Conservation (phyloP, 2,888 invertebrate genomes). For the Rhimphoctona megacephalus region DNA sequence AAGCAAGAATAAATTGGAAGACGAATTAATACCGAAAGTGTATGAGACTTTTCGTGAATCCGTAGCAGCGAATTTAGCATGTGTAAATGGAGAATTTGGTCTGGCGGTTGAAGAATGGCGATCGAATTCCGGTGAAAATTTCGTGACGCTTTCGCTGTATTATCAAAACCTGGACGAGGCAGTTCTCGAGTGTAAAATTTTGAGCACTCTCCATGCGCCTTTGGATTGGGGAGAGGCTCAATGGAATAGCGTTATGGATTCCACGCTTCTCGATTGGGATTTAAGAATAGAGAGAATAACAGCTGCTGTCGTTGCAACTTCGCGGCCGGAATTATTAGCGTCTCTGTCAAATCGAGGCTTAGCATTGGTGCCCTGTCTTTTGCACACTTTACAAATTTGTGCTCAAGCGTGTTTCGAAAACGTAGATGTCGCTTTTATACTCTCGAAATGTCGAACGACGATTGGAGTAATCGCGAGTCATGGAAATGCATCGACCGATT, state of each 20-base stretch:
- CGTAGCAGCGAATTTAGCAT: constrained; percentile 78
- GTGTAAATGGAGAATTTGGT: constrained; percentile 81
- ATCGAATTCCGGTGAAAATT: constrained; percentile 82
- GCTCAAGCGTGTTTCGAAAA: constrained; percentile 84
- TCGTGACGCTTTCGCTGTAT: constrained; percentile 84
- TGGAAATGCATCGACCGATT: constrained; percentile 78
- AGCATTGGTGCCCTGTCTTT: constrained; percentile 84
- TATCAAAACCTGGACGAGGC: constrained; percentile 83
- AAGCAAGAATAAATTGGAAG: constrained; percentile 84
- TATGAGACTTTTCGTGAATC: constrained; percentile 84
- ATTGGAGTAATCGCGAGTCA: constrained; percentile 83
- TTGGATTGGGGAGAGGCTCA: constrained; percentile 81
- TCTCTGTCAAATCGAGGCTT: constrained; percentile 82
- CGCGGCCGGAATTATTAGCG: constrained; percentile 78
- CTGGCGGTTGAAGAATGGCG: constrained; percentile 85
- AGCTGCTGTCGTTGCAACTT: constrained; percentile 84
- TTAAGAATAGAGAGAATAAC: constrained; percentile 83
- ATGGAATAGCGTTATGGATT: constrained; percentile 83
- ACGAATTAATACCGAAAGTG: constrained; percentile 85
- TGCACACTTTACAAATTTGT: constrained; percentile 84
- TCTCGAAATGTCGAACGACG: constrained; percentile 83
- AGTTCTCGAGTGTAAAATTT: constrained; percentile 82
- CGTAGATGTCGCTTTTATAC: constrained; percentile 80
- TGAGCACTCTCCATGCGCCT: constrained; percentile 84
- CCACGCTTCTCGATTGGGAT: constrained; percentile 84